Evolutionary conservation across 2,888 invertebrate genomes (phyloP).

Genomic region (Carabus problematicus): DNA sequence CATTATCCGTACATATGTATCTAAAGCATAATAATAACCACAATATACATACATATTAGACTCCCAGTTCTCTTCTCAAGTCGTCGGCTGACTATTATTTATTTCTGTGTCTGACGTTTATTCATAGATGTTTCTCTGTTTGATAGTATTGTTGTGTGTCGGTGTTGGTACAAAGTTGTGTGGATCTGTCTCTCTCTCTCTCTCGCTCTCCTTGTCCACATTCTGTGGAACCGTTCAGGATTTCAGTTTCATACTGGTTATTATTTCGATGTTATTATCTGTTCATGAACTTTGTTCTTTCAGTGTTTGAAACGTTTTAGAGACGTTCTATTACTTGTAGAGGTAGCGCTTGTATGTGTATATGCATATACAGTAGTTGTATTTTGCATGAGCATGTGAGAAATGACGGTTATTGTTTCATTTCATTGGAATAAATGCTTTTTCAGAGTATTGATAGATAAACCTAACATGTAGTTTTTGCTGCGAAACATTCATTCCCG

Average conservation of each 20-base stretch:
- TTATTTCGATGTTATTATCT: slow-evolving; percentile 8
- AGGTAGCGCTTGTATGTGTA: slow-evolving; percentile 18
- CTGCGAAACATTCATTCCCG: too few relatives aligned
- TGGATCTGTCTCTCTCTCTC: slow-evolving; percentile 15
- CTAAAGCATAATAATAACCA: too few relatives aligned
- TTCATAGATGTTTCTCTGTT: slow-evolving; percentile 33
- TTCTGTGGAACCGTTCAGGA: too few relatives aligned
- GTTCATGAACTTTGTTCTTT: slow-evolving; percentile 26
- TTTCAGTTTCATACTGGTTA: too few relatives aligned
- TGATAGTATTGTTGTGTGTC: slow-evolving; percentile 20
- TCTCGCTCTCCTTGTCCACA: background rate
- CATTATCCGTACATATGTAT: too few relatives aligned
- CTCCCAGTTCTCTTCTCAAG: slow-evolving; percentile 27
- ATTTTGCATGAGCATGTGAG: slow-evolving; percentile 29
- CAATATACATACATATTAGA: background rate
- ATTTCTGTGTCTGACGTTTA: background rate
- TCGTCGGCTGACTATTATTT: slow-evolving; percentile 1
- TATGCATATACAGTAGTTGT: background rate
- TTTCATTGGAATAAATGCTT: background rate
- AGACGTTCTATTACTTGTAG: slow-evolving; percentile 11
- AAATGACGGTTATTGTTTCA: background rate
- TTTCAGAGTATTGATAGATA: too few relatives aligned
- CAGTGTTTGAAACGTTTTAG: slow-evolving; percentile 1
- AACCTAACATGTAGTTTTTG: too few relatives aligned
- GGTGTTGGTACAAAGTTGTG: slow-evolving; percentile 24